Evolutionary conservation across 2,888 invertebrate species (phyloP).

Genomic region (Spisula solida): DNA sequence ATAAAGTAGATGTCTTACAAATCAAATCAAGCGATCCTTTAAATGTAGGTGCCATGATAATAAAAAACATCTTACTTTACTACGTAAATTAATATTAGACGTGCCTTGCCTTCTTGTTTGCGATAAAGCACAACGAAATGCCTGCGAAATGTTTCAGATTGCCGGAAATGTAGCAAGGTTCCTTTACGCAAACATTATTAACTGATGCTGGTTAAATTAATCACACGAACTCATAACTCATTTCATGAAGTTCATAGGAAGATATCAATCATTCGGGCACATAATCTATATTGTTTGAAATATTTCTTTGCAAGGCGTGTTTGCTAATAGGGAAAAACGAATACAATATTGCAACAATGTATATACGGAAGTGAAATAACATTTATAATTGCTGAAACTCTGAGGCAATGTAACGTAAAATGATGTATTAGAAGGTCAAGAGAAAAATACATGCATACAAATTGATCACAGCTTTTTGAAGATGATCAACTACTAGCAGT

Average conservation of each 20-base stretch:
- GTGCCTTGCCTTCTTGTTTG: too few species aligned
- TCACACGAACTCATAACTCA: conserved; percentile 17
- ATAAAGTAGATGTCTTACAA: too few species aligned
- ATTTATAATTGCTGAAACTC: background rate
- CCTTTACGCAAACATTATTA: background rate
- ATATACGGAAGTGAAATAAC: background rate
- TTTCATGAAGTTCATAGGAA: background rate
- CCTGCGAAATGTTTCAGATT: background rate
- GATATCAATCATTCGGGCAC: background rate
- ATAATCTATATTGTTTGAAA: background rate
- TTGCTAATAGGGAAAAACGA: background rate
- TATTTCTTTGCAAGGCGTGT: background rate
- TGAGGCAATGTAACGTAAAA: too few species aligned
- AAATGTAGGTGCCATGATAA: too few species aligned
- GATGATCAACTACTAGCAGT: too few species aligned
- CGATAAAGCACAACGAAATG: background rate
- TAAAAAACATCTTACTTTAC: too few species aligned
- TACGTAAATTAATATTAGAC: too few species aligned
- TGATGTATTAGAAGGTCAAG: too few species aligned
- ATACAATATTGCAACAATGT: conserved; percentile 5
- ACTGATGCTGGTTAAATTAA: background rate
- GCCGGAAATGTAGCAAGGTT: background rate
- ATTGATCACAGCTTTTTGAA: too few species aligned
- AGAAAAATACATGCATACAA: too few species aligned
- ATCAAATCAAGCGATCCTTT: too few species aligned